Percentiles rank a stretch among this genome's conserved stretches.
These are phyloP conservation scores for Platysteira castanea DNA, from an alignment of 2,113 vertebrate species.

Conservation along the genomic window DNA sequence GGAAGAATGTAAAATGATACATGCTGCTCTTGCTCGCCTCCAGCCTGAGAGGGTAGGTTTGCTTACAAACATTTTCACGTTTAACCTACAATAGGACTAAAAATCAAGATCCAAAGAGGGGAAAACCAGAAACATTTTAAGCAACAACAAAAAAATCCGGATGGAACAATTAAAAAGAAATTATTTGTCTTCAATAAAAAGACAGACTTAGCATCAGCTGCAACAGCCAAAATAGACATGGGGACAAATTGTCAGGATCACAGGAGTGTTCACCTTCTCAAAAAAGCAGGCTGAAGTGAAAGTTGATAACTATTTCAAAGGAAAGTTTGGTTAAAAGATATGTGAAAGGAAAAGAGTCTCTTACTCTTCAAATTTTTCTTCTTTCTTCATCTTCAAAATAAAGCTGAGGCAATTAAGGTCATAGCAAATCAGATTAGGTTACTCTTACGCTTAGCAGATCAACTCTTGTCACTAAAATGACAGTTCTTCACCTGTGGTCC, in stretches of 20 bases:
- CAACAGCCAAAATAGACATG: not conserved
- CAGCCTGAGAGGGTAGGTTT: not conserved
- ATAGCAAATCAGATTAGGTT: not conserved
- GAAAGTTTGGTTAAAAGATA: not conserved
- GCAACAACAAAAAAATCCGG: not conserved
- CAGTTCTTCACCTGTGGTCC: not conserved
- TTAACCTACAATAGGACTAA: not conserved
- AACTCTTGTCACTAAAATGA: not conserved
- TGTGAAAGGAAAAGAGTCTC: not conserved
- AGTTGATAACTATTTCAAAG: not conserved
- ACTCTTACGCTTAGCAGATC: not conserved
- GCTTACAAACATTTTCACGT: not conserved
- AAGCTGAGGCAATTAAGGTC: not conserved
- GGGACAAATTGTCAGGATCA: not conserved
- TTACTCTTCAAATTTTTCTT: not conserved
- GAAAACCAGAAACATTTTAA: not conserved
- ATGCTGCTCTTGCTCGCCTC: rapidly evolving
- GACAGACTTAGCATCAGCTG: not conserved
- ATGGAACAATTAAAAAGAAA: not conserved
- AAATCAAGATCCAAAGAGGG: not conserved
- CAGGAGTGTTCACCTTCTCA: not conserved
- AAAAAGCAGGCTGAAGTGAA: not conserved
- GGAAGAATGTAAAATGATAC: not conserved
- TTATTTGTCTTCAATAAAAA: not conserved
- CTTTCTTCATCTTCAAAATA: not conserved